phyloP scores from a whole-genome alignment of 2,113 vertebrate species.

The Pogona vitticeps region DNA sequence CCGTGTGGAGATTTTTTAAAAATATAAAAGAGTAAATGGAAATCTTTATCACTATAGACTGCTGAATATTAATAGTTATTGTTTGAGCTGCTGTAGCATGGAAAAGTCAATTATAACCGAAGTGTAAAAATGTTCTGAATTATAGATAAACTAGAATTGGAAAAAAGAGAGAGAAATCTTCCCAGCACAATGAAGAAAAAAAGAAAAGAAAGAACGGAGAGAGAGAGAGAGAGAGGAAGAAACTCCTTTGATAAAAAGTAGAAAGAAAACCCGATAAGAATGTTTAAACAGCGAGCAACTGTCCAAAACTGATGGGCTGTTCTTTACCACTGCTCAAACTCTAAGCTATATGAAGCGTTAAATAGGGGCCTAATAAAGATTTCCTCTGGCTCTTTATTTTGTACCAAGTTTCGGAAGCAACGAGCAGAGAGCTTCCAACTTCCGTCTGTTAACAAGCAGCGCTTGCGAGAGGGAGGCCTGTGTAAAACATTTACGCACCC shows the following conservation, averaged over 20 bases:
- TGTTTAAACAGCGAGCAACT: slow-evolving; percentile 61
- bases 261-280: slow-evolving; percentile 63
- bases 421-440: slow-evolving; percentile 3
- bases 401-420: slow-evolving; percentile 24
- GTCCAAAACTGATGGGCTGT: accelerated
- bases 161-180: slow-evolving; percentile 59
- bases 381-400: slow-evolving; percentile 55
- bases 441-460: neutral
- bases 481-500: neutral
- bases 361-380: slow-evolving; percentile 41
- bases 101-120: slow-evolving; percentile 76
- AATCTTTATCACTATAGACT: slow-evolving; percentile 75
- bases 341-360: slow-evolving; percentile 46
- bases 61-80: slow-evolving; percentile 78
- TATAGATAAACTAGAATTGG: slow-evolving; percentile 71
- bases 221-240: no score
- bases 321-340: slow-evolving; percentile 29
- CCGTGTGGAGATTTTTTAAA: slow-evolving; percentile 36
- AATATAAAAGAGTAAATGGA: slow-evolving; percentile 70
- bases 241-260: slow-evolving; percentile 44
- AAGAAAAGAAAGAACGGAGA: neutral
- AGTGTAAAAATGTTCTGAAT: slow-evolving; percentile 70
- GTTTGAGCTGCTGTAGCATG: slow-evolving; percentile 68
- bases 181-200: slow-evolving; percentile 51
- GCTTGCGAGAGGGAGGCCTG: no score